Evolutionary conservation across 2,888 invertebrate genomes (phyloP), one percentile per base, ranked within the genome.

Genomic region (Idaea straminata): DNA sequence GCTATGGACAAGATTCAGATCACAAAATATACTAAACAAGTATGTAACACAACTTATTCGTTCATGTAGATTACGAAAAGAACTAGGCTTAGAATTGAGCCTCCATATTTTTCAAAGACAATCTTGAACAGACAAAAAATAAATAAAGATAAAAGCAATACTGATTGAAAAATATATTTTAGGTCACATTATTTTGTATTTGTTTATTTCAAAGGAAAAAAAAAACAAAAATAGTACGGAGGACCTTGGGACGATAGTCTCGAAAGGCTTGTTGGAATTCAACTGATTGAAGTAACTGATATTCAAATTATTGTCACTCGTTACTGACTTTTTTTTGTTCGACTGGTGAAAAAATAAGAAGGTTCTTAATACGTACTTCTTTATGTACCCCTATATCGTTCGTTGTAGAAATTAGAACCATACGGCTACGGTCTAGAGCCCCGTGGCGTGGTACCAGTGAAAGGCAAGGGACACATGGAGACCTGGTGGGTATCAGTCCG

Each of bases 401-500:
- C 57, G 47, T 10, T 60, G 0, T 83, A 98, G 97, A 94, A 97
- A 71, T 87, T 97, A 69, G 95, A 95, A 73, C 93, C 94, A 1
- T 93, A 95, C 68, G 97, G 97, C 3, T 97, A 96, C 86, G 94
- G 94, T 71, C 89, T 96, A 58, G 95, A 96, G 76, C 93, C 95
- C 77, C 95, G 99, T n/a, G 99, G 99, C 0, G 91, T 95, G 65
- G 96, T 99, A 66, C 96, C 96, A 69, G 98, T 99, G 36, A 99
- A 99, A 85, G 99, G 99, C 68, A 99, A 99, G 87, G 99, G 99
- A 0, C 95, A 96, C 73, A 98, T 99, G 98, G 96, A 97, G 86
- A 99, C 98, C n/a, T 98, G 96, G 90, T 98, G 97, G 91, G 97
- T 99, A 64, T 88, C 95, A 62, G 96, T 96, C 16, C 94, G 95